Evolutionary conservation across 2,797 vertebrate genomes (phyloP), one percentile per base, ranked within the genome.

Genomic region (Neosilurus mollespiculum): DNA sequence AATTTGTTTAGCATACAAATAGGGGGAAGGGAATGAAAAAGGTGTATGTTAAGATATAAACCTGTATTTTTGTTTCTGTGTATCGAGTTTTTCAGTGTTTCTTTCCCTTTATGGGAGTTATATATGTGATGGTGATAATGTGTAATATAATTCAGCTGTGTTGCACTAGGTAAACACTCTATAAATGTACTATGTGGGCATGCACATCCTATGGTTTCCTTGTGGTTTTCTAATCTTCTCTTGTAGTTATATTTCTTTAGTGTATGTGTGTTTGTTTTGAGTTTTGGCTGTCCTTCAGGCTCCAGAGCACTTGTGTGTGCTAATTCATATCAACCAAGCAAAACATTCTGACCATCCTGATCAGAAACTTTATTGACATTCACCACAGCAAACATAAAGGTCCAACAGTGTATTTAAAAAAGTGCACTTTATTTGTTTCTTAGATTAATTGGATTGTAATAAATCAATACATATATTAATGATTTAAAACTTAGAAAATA

Each of bases 321-420:
- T 69, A 18, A 53, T 75, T 87, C 79, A 54, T 87, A 89, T 90
- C 78, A 85, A 87, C 79, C 86, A 92, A 89, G 90, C 86, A 66
- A 82, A 88, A 79, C 78, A 59, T 58, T 82, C 53, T 86, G 51
- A 90, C 83, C 86, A 83, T 88, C 84, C 77, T 70, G 81, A 71
- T 84, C 54, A 43, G 43, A 53, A 43, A 62, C 59, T 70, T 37
- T n/a, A 26, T 1, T 66, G 66, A 56, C 56, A 30, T 24, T 58
- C 26, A 58, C 18, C 26, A 37, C 30, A 34, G 16, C 18, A 58
- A 58, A 7, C 14, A 26, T 16, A 37, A 20, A 11, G 9, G 1
- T 26, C 49, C n/a, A 53, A 51, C 67, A 43, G 9, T 56, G 1
- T 30, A 9, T 20, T 34, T 30, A 56, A 75, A 53, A 72, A 72